Percentiles rank a stretch among this genome's conserved stretches.
phyloP scores from a whole-genome alignment of 2,113 vertebrate species.

The Stomatorhinus ivindoensis region DNA sequence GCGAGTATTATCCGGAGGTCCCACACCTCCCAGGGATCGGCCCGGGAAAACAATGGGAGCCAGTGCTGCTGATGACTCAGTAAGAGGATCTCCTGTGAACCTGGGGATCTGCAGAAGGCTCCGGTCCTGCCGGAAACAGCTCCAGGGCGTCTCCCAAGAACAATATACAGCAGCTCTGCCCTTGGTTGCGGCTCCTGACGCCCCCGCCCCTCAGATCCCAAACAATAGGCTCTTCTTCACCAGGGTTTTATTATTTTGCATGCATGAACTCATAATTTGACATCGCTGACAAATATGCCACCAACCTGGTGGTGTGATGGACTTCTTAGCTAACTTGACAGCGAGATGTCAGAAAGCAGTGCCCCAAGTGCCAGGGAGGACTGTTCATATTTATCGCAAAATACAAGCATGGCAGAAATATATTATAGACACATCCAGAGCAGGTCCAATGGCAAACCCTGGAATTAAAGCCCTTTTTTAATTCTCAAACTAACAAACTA shows the following conservation, averaged over 20 bases:
- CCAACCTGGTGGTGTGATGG: not conserved
- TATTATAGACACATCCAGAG: not conserved
- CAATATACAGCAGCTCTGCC: not conserved
- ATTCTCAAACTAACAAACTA: not conserved
- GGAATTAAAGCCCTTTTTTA: not conserved
- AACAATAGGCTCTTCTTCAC: not conserved
- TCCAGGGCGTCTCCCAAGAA: not conserved
- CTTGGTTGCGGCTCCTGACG: not conserved
- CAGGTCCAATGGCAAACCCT: not conserved
- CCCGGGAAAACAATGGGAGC: not conserved
- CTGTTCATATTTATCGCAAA: not conserved
- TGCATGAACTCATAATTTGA: not conserved
- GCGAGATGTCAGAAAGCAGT: not conserved
- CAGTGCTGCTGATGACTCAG: conserved; percentile 11
- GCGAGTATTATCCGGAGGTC: not conserved
- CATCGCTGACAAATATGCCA: not conserved
- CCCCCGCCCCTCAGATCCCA: not conserved
- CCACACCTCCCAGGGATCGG: not conserved
- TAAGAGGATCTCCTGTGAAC: conserved; percentile 11
- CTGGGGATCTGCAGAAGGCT: not conserved
- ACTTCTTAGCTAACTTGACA: not conserved
- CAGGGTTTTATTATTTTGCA: not conserved
- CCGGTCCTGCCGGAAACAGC: not conserved
- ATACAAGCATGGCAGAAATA: not conserved
- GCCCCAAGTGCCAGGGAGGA: not conserved